These are phyloP conservation scores for Colletes collaris DNA, from an alignment of 2,888 invertebrate species.

Conservation along the genomic window DNA sequence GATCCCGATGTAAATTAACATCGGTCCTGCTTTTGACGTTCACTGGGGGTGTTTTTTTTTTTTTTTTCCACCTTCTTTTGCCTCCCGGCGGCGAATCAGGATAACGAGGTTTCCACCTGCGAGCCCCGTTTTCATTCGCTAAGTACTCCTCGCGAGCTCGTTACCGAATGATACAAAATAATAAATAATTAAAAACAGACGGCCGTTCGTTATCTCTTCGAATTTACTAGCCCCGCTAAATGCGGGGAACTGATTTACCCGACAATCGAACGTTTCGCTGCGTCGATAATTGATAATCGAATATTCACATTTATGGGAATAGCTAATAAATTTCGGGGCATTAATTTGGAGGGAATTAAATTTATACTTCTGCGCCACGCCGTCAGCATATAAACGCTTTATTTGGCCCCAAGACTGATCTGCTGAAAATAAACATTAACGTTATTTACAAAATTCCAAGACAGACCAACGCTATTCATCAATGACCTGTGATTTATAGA, in stretches of 20 bases:
- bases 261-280: conserved; percentile 9
- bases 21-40: conserved; percentile 45
- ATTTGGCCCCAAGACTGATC: not conserved
- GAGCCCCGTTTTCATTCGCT: conserved; percentile 45
- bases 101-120: conserved; percentile 49
- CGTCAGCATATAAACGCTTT: not conserved
- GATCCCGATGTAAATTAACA: conserved; percentile 51
- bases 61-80: conserved; percentile 11
- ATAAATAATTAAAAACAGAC: conserved; percentile 46
- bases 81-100: conserved; percentile 32
- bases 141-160: conserved; percentile 43
- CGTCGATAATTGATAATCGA: conserved; percentile 22
- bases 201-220: conserved; percentile 19
- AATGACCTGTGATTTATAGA: too few relatives aligned
- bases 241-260: not conserved
- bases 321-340: conserved; percentile 18
- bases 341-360: conserved; percentile 10
- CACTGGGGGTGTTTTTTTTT: not conserved
- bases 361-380: conserved; percentile 10
- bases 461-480: too few relatives aligned
- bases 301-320: conserved; percentile 16
- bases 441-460: too few relatives aligned
- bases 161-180: conserved; percentile 40
- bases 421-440: too few relatives aligned
- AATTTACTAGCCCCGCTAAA: not conserved